phyloP scores from a whole-genome alignment of 2,888 invertebrate genomes.

The Adineta ricciae region DNA sequence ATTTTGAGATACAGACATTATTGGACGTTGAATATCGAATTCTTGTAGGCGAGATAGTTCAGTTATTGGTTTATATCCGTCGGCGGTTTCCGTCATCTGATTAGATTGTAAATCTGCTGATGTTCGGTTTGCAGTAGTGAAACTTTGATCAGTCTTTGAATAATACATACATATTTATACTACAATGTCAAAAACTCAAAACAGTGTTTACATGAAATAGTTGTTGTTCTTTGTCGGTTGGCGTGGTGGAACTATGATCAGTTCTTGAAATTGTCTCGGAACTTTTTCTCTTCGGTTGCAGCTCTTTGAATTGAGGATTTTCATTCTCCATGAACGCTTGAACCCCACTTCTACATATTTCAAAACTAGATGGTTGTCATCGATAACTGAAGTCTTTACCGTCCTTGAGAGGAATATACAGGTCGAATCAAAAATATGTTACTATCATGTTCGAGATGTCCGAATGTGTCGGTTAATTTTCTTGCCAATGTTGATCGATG shows the following conservation, averaged over 20 bases:
- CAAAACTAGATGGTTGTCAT: not conserved
- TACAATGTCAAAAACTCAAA: no score
- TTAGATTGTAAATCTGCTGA: not conserved
- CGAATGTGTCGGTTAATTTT: conserved; percentile 44
- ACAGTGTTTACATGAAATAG: not conserved
- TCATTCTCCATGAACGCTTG: not conserved
- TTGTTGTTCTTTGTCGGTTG: not conserved
- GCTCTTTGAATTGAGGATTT: not conserved
- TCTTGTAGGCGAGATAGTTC: not conserved
- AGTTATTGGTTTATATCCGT: no score
- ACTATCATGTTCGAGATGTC: conserved; percentile 45
- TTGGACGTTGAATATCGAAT: not conserved
- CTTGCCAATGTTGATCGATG: conserved; percentile 42
- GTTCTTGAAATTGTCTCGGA: not conserved
- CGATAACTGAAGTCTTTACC: conserved; percentile 37
- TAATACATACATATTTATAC: not conserved
- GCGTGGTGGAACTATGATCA: not conserved
- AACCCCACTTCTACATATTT: not conserved
- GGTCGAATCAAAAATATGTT: conserved; percentile 50
- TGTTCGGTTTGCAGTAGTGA: not conserved
- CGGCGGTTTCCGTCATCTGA: no score
- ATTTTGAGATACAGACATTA: not conserved
- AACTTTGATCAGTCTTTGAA: not conserved
- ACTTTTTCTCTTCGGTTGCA: not conserved
- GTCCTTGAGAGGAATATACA: conserved; percentile 44